Conservation (phyloP, 2,797 vertebrate genomes). For the Passerculus sandwichensis region DNA sequence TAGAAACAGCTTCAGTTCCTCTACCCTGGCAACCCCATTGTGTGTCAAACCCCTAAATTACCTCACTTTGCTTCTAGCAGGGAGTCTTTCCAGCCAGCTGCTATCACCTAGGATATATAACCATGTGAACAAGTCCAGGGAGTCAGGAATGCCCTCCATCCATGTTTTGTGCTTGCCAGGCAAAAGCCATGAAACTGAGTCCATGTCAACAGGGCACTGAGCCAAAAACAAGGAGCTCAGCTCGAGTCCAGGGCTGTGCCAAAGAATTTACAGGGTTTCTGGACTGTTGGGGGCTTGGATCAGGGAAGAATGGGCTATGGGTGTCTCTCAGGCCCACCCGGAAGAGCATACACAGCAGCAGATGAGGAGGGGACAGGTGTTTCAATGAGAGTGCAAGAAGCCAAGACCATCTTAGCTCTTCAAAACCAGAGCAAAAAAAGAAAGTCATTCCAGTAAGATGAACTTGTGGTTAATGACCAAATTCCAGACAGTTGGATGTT, state of each 20-base stretch:
- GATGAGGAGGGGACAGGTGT: not conserved
- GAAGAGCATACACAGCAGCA: not conserved
- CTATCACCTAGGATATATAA: not conserved
- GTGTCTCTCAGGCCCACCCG: not conserved
- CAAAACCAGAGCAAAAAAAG: not conserved
- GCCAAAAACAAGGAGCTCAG: not conserved
- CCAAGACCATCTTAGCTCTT: not conserved
- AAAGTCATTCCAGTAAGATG: not conserved
- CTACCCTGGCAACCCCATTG: accelerated
- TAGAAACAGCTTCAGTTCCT: not conserved
- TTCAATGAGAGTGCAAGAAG: not conserved
- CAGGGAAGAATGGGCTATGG: not conserved
- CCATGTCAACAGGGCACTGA: not conserved
- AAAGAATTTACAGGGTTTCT: not conserved
- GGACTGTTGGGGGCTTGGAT: not conserved
- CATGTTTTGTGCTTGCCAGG: not conserved
- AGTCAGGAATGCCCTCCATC: not conserved
- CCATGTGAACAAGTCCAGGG: not conserved
- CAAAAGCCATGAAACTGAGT: not conserved
- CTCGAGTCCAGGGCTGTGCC: not conserved
- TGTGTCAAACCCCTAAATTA: not conserved
- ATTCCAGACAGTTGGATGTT: not conserved
- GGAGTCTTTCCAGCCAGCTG: not conserved
- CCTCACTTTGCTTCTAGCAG: not conserved
- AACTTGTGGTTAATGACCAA: not conserved